phyloP scores from a whole-genome alignment of 1,140 invertebrate genomes.

The Odontomachus brunneus region DNA sequence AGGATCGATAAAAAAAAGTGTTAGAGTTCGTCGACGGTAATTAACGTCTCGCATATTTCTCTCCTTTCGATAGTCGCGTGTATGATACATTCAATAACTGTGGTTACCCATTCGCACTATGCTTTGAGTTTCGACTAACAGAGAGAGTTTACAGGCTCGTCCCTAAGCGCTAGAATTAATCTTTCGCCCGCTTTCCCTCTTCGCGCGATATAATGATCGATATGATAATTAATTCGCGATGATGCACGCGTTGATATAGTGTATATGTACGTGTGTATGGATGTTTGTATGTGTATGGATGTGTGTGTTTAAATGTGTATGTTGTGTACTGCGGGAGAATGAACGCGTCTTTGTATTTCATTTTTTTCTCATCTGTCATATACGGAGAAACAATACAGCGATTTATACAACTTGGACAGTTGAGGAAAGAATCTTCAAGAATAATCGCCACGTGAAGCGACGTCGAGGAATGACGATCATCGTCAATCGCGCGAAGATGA shows the following conservation, averaged over 20 bases:
- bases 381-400: constrained; percentile 13
- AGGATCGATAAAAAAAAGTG: constrained; percentile 16
- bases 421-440: background rate
- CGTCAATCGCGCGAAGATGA: constrained; percentile 51
- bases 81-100: constrained; percentile 71
- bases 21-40: constrained; percentile 23
- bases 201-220: constrained; percentile 55
- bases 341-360: constrained; percentile 16
- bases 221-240: constrained; percentile 37
- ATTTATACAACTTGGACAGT: background rate
- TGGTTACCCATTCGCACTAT: constrained; percentile 46
- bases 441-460: background rate
- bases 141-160: constrained; percentile 63
- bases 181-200: background rate
- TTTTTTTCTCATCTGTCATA: background rate
- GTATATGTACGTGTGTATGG: background rate
- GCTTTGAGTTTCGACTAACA: constrained; percentile 52
- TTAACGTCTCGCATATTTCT: constrained; percentile 39
- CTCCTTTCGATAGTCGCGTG: constrained; percentile 25
- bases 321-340: constrained; percentile 14
- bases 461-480: constrained; percentile 19
- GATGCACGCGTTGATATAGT: constrained; percentile 53
- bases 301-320: too few relatives aligned
- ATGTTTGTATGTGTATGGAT: too few relatives aligned
- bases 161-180: constrained; percentile 53